Evolutionary conservation across 2,797 vertebrate genomes (phyloP), one percentile per base, ranked within the genome.

Genomic region (Pseudochaenichthys georgianus): DNA sequence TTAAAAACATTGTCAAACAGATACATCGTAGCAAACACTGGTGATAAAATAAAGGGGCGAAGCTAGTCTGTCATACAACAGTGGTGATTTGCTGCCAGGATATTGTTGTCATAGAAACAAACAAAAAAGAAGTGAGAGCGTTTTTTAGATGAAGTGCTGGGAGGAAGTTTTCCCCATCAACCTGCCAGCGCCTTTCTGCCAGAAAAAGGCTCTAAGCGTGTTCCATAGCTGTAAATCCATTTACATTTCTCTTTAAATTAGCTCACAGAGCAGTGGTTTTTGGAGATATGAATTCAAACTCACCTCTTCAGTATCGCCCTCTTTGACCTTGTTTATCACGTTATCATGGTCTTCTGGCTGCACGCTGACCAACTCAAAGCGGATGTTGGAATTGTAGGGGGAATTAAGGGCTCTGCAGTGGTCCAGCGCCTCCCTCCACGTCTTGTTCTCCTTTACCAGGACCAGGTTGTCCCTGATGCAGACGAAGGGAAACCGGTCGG

Each of bases 361-460:
- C 54, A 89, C 46, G 6, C 88, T 92, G 68, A 85, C 5, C 70
- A 92, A 83, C 1, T 88, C 73, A 0, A 68, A 57, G 15, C 0
- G 5, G 7, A 3, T 3, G 31, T 3, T 0, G 2, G 0, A 1
- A 3, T 9, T 0, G 23, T 0, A 1, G 41, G 31, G 2, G 0
- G 63, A 5, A 0, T 0, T 0, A 2, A 83, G 66, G 43, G 5
- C 9, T n/a, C 75, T 17, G 80, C 91, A 91, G 75, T 83, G 54
- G 1, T 81, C 63, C 60, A 89, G 62, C 0, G 89, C 87, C 57
- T 85, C 80, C 75, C 88, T 83, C 91, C 91, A 91, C 5, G 78
- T 84, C 79, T 83, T 88, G n/a, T 75, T 78, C 75, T 92, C 75
- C 46, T 73, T 83, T 2, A 92, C 72, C 60, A 91, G 61, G 21